Percentiles rank a stretch among this genome's conserved stretches.
Evolutionary conservation across 2,888 invertebrate species (phyloP).

Genomic region (Synergus japonicus): DNA sequence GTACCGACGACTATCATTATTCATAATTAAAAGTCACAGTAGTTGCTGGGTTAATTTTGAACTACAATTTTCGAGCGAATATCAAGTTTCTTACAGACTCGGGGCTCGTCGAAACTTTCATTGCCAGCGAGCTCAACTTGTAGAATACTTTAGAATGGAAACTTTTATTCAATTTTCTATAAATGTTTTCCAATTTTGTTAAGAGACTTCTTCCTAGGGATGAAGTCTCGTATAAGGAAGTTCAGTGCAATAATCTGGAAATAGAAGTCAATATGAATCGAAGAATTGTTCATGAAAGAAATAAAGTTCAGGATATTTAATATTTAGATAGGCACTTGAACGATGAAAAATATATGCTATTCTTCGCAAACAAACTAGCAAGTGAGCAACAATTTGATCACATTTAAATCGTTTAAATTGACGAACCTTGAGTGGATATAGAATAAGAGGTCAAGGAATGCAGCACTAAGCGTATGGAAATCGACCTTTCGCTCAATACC

Average conservation of each 20-base stretch:
- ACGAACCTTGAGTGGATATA: conserved; percentile 48
- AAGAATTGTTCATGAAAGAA: not conserved
- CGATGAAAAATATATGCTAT: not conserved
- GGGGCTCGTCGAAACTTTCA: conserved; percentile 23
- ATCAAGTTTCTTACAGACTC: conserved; percentile 34
- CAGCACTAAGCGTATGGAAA: conserved; percentile 28
- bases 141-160: conserved; percentile 32
- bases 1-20: conserved; percentile 46
- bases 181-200: conserved; percentile 22
- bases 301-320: not conserved
- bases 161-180: conserved; percentile 37
- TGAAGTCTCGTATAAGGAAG: not conserved
- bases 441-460: conserved; percentile 55
- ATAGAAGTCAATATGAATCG: not conserved
- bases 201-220: not conserved
- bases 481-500: conserved; percentile 4
- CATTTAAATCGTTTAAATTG: conserved; percentile 6
- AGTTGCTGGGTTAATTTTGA: conserved; percentile 46
- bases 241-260: not conserved
- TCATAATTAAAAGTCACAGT: conserved; percentile 54
- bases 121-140: conserved; percentile 29
- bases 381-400: not conserved
- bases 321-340: not conserved
- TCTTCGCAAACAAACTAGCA: conserved; percentile 1
- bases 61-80: conserved; percentile 37